phyloP scores from a whole-genome alignment of 2,888 invertebrate species.

The Pecten maximus region DNA sequence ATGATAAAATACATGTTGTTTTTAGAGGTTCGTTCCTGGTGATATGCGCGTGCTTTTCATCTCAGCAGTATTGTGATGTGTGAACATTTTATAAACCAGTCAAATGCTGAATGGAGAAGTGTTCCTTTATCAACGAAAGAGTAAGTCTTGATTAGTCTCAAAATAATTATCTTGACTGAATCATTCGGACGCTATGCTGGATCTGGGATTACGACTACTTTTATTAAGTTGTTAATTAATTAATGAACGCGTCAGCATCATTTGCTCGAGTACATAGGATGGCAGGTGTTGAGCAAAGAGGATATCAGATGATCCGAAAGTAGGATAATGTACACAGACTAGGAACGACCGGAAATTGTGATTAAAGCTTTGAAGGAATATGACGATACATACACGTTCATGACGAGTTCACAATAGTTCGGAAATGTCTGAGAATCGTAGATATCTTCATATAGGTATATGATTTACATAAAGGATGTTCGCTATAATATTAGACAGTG shows the following conservation, averaged over 20 bases:
- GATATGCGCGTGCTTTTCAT: too few species aligned
- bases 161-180: too few species aligned
- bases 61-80: too few species aligned
- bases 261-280: background rate
- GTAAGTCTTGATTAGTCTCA: too few species aligned
- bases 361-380: background rate
- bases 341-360: background rate
- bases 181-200: background rate
- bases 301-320: background rate
- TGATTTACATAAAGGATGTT: background rate
- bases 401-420: background rate
- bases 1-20: background rate
- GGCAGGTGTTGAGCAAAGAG: background rate
- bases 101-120: too few species aligned
- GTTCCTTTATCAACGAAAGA: too few species aligned
- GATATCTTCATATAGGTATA: background rate
- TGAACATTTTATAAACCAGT: too few species aligned
- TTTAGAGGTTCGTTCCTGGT: background rate
- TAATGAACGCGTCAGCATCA: background rate
- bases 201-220: background rate
- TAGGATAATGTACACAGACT: background rate
- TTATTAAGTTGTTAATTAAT: background rate
- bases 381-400: background rate
- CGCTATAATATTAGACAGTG: background rate
- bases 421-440: background rate